Base-by-base conservation (phyloP, 2,113 vertebrate species). In the Pelusios castaneus region DNA sequence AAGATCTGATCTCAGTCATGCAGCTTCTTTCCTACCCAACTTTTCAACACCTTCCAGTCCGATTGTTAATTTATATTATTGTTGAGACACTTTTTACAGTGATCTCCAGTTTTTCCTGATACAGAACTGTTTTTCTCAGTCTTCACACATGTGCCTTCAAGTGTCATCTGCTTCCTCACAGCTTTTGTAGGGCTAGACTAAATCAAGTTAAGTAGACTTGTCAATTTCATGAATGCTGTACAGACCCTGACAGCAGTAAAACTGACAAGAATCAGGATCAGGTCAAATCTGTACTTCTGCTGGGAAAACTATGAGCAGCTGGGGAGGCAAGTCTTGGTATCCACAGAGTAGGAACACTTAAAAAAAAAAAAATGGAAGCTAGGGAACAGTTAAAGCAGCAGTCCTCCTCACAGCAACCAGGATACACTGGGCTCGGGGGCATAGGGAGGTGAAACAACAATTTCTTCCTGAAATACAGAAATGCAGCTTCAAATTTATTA, bases 371-470 rank as follows among this genome's bases (percentile, higher is more conserved):
- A 75, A 6, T 4, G 10, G 12, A 27, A 25, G 6, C 73, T 75
- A 27, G 41, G 41, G 73, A 75, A 45, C 27, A 75, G 24, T 38
- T 27, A 43, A 75, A 75, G 41, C 25, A 43, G 24, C 22, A 75
- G 27, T 27, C 70, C 41, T 75, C 41, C 38, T 75, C 41, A 38
- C 12, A 43, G 73, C 21, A 75, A 45, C 41, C 24, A 75, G 3
- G 3, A 75, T 22, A 75, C 41, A 14, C 63, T 67, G 17, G 38
- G 10, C 43, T 75, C 25, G 24, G n/a, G 41, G 75, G 90, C 87
- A 1, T 0, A 8, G 11, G 13, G n/a, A 55, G 6, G 14, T 45
- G 85, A 21, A 90, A 2, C 2, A 80, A 25, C 1, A 10, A 2
- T 34, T 63, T 84, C 51, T 2, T 16, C 10, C 63, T 87, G 75